Conservation (phyloP, 2,797 vertebrate genomes). For the Babyrousa celebensis region DNA sequence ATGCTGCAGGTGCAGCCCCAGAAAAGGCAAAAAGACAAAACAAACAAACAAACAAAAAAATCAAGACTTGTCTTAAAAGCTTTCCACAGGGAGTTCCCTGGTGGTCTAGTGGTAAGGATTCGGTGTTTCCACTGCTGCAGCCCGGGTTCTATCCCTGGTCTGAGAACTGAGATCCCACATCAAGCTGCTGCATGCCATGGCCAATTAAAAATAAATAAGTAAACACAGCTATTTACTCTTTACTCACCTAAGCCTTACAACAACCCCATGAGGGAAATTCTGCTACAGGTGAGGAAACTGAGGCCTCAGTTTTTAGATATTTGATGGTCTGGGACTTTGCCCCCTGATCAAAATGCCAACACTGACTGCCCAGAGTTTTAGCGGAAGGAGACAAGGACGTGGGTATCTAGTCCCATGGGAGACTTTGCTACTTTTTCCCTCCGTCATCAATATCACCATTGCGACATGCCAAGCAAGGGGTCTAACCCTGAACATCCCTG, state of each 20-base stretch:
- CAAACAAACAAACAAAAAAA: neutral
- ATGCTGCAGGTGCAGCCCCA: no score
- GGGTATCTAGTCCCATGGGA: neutral
- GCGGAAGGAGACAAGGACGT: neutral
- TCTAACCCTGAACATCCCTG: rapidly evolving
- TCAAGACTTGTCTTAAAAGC: neutral
- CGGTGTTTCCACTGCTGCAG: no score
- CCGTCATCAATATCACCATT: neutral
- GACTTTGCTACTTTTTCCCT: neutral
- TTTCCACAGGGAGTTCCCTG: neutral
- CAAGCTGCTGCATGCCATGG: no score
- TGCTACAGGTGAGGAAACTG: neutral
- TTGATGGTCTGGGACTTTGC: neutral
- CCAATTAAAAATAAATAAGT: no score
- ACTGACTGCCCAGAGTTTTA: neutral
- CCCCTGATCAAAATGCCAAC: neutral
- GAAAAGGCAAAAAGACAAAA: no score
- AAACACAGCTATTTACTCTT: neutral
- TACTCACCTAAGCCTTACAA: neutral
- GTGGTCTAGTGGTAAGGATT: no score
- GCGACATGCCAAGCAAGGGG: neutral
- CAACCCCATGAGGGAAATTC: neutral
- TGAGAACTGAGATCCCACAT: no score
- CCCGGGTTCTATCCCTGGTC: no score
- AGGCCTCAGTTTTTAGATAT: neutral